These are phyloP conservation scores for Netelia melanura DNA, from an alignment of 2,888 invertebrate genomes.

Conservation along the genomic window DNA sequence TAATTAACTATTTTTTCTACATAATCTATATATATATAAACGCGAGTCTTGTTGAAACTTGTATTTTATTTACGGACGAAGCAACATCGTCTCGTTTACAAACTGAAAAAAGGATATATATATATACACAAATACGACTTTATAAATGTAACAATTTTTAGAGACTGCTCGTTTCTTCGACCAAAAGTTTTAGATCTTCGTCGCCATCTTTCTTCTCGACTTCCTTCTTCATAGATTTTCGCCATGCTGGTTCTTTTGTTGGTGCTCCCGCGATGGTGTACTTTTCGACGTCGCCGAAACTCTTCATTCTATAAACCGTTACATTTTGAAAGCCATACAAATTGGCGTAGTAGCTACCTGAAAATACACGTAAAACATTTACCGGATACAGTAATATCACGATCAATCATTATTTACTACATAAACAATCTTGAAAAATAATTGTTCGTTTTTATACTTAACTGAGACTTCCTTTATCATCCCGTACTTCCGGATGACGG, in stretches of 20 bases:
- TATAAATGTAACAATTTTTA: conserved; percentile 41
- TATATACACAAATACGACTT: conserved; percentile 30
- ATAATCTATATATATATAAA: conserved; percentile 10
- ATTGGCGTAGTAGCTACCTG: conserved; percentile 87
- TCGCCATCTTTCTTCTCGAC: neutral
- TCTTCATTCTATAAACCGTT: conserved; percentile 86
- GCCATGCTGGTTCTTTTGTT: neutral
- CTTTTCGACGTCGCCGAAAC: conserved; percentile 82
- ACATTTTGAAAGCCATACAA: conserved; percentile 87
- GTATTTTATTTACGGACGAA: conserved; percentile 2
- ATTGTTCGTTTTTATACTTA: conserved; percentile 16
- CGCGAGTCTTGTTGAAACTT: neutral
- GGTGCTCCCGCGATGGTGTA: conserved; percentile 60
- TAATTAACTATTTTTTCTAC: conserved; percentile 31
- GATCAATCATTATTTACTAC: conserved; percentile 40
- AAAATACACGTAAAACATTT: conserved; percentile 73
- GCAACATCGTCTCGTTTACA: neutral
- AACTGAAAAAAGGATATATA: conserved; percentile 17
- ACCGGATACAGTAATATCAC: neutral
- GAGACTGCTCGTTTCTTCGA: conserved; percentile 42
- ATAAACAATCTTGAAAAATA: conserved; percentile 41
- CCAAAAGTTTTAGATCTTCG: conserved; percentile 35
- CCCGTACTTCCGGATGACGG: neutral
- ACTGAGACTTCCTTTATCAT: conserved; percentile 36
- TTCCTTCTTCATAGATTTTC: neutral